Evolutionary conservation across 2,797 vertebrate genomes (phyloP), one percentile per base, ranked within the genome.

Genomic region (Apogon hyalosoma): DNA sequence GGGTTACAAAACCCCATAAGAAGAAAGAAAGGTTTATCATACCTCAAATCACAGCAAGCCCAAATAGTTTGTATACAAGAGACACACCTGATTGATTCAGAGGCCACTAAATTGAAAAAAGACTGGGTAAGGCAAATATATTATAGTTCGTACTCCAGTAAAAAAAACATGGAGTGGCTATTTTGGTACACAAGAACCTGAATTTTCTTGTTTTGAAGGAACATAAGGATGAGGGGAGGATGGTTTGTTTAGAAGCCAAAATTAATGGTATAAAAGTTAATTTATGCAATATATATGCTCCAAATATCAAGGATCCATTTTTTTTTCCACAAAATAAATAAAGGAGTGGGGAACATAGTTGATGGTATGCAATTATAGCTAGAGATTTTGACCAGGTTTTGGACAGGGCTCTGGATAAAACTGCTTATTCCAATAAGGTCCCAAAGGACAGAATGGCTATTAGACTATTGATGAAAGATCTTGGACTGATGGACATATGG

Each of bases 71-170:
- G n/a, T n/a, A n/a, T n/a, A n/a, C n/a, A n/a, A n/a, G n/a, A n/a
- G n/a, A n/a, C n/a, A n/a, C n/a, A n/a, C n/a, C n/a, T n/a, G n/a
- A n/a, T n/a, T n/a, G n/a, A n/a, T n/a, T n/a, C n/a, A n/a, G n/a
- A n/a, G n/a, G n/a, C n/a, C n/a, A n/a, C n/a, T n/a, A n/a, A n/a
- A n/a, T n/a, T n/a, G n/a, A n/a, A n/a, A n/a, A n/a, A n/a, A n/a
- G 31, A 48, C 31, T 48, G 58, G 33, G 45, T 60, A 4, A n/a
- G 18, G 16, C 57, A 60, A 9, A 46, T 60, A 39, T 49, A n/a
- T 48, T 33, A 60, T 2, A 48, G 43, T 10, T 49, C 45, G 15
- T 61, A 38, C 2, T 10, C 57, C 0, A 48, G 57, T 19, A 60
- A 60, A 38, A 60, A 60, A 13, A n/a, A n/a, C 11, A 60, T 3